A percentile compares a stretch with the other conserved stretches of the same genome.
Evolutionary conservation across 1,140 invertebrate species (phyloP).

Genomic region (Drosophila subobscura): DNA sequence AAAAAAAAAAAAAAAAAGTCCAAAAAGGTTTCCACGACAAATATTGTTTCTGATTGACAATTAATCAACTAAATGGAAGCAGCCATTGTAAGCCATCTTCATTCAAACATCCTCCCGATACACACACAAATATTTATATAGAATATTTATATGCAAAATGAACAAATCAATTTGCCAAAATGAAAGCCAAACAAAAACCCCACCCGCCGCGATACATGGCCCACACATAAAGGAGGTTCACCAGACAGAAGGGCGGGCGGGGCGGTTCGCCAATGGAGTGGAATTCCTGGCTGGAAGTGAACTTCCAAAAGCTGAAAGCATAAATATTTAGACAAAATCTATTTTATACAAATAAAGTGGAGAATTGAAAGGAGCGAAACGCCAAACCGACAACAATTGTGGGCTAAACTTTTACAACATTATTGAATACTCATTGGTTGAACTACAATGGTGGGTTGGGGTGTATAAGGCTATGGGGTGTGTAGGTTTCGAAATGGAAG

Average conservation of each 20-base stretch:
- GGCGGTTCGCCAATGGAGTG: not conserved
- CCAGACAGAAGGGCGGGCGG: no score
- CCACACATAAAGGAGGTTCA: slow-evolving; percentile 3
- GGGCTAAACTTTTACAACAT: slow-evolving; percentile 30
- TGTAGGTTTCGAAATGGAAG: no score
- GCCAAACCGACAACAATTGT: slow-evolving; percentile 16
- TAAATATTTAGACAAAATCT: slow-evolving; percentile 42
- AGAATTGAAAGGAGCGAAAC: no score
- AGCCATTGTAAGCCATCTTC: slow-evolving; percentile 9
- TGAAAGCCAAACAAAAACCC: slow-evolving; percentile 37
- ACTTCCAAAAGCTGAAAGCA: slow-evolving; percentile 28
- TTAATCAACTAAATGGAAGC: slow-evolving; percentile 61
- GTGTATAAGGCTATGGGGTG: not conserved
- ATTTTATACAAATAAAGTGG: slow-evolving; percentile 40
- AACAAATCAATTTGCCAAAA: slow-evolving; percentile 45
- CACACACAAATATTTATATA: slow-evolving; percentile 18
- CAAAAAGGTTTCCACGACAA: slow-evolving; percentile 19
- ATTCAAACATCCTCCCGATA: slow-evolving; percentile 8
- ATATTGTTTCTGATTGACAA: slow-evolving; percentile 50
- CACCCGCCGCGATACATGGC: not conserved
- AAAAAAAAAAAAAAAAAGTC: no score
- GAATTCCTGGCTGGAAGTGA: slow-evolving; percentile 17
- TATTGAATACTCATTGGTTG: slow-evolving; percentile 8
- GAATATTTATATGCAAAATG: slow-evolving; percentile 21
- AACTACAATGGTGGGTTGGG: not conserved